Percentiles rank a stretch among this genome's conserved stretches.
These are phyloP conservation scores for Clarias fuscus DNA, from an alignment of 2,797 vertebrate species.

Conservation along the genomic window DNA sequence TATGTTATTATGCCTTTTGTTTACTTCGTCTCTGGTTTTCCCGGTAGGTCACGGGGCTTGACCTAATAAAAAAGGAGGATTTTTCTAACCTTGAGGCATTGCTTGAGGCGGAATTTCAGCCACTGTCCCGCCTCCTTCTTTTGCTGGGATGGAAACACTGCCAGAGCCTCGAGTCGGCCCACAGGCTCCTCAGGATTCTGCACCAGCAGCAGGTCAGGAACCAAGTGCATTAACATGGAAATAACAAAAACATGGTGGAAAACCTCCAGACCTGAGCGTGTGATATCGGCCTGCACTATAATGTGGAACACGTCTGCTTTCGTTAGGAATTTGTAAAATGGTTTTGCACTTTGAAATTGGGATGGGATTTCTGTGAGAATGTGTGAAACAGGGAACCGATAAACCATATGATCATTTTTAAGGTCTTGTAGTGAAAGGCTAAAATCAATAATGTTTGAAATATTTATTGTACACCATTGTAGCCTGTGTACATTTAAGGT, in stretches of 20 bases:
- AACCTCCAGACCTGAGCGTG: neutral
- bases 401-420: neutral
- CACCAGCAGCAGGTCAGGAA: slow-evolving; percentile 82
- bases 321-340: neutral
- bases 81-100: slow-evolving; percentile 79
- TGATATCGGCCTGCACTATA: neutral
- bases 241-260: neutral
- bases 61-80: slow-evolving; percentile 87
- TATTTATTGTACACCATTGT: neutral
- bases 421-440: neutral
- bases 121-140: slow-evolving; percentile 87
- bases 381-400: neutral
- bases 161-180: slow-evolving; percentile 84
- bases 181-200: slow-evolving; percentile 78
- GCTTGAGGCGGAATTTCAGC: slow-evolving; percentile 84
- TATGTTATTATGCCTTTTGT: neutral
- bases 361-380: neutral
- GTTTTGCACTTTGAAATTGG: neutral
- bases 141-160: slow-evolving; percentile 94
- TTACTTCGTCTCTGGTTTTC: neutral
- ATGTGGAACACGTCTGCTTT: neutral
- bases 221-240: neutral
- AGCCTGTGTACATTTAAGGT: neutral
- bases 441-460: neutral
- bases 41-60: slow-evolving; percentile 83